A percentile compares a stretch with the other conserved stretches of the same genome.
Evolutionary conservation across 2,888 invertebrate species (phyloP).

Genomic region (Leptinotarsa rubiginosa): DNA sequence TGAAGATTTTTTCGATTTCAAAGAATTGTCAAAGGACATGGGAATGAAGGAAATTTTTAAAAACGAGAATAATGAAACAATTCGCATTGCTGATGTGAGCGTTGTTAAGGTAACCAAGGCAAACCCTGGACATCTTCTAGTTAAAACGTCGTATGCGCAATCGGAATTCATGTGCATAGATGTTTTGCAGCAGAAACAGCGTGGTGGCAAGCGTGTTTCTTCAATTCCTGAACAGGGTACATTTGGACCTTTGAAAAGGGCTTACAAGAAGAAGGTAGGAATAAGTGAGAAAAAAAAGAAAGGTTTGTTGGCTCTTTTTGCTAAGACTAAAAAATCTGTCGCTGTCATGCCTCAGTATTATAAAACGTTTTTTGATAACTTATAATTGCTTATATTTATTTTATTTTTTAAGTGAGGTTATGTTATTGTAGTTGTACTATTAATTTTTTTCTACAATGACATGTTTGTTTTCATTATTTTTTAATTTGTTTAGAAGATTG

Average conservation of each 20-base stretch:
- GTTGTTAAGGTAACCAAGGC: conserved; percentile 21
- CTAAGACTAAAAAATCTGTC: conserved; percentile 18
- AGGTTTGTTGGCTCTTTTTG: not conserved
- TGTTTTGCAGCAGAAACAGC: conserved; percentile 10
- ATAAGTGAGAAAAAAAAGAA: conserved; percentile 26
- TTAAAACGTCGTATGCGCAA: conserved; percentile 9
- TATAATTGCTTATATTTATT: conserved; percentile 23
- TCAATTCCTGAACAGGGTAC: conserved; percentile 2
- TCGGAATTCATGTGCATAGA: conserved; percentile 16
- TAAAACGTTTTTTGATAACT: conserved; percentile 23
- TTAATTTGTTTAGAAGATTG: conserved; percentile 23
- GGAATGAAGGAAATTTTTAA: not conserved
- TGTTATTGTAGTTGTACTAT: conserved; percentile 22
- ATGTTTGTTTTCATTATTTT: conserved; percentile 21
- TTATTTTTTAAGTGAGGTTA: conserved; percentile 23
- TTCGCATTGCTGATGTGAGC: not conserved
- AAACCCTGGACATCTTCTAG: conserved; percentile 7
- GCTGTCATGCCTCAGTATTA: conserved; percentile 22
- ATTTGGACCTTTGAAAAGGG: conserved; percentile 19
- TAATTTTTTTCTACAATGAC: conserved; percentile 16
- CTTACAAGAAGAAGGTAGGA: conserved; percentile 24
- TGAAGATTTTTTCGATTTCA: not conserved
- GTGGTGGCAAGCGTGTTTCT: conserved; percentile 1
- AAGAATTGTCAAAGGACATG: not conserved
- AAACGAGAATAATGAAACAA: not conserved